These are phyloP conservation scores for Propithecus coquereli DNA, from an alignment of 2,113 vertebrate genomes.

Conservation along the genomic window DNA sequence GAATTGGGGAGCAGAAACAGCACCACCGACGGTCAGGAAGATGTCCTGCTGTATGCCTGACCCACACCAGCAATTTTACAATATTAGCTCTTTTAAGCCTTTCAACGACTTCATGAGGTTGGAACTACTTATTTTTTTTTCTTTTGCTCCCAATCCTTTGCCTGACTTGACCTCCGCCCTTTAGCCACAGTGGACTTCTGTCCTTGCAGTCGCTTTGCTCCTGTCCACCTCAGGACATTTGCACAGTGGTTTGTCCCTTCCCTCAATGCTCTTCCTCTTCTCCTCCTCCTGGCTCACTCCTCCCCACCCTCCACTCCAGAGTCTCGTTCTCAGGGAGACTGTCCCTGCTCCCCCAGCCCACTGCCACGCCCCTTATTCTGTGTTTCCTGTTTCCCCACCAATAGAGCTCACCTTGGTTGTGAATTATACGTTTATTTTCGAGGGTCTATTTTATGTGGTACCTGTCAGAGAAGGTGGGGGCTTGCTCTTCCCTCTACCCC, in stretches of 20 bases:
- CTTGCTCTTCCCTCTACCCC: background rate
- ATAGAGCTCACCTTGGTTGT: background rate
- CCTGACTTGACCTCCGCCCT: background rate
- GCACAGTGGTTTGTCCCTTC: background rate
- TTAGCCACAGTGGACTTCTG: background rate
- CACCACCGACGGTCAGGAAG: background rate
- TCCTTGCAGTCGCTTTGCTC: rapidly evolving
- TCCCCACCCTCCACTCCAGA: background rate
- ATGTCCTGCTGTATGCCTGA: background rate
- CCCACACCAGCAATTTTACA: background rate
- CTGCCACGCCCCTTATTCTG: background rate
- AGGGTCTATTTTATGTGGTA: background rate
- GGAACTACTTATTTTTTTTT: background rate
- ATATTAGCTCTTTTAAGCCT: background rate
- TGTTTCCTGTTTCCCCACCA: background rate
- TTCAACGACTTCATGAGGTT: background rate
- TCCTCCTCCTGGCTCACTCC: background rate
- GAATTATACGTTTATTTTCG: background rate
- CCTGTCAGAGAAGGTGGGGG: too few relatives aligned
- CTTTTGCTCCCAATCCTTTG: background rate
- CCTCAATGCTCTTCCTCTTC: too few relatives aligned
- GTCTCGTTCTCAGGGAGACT: background rate
- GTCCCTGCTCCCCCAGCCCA: background rate
- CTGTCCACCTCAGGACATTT: background rate
- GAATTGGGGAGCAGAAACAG: background rate